phyloP scores from a whole-genome alignment of 2,113 vertebrate genomes.

The Petromus typicus region DNA sequence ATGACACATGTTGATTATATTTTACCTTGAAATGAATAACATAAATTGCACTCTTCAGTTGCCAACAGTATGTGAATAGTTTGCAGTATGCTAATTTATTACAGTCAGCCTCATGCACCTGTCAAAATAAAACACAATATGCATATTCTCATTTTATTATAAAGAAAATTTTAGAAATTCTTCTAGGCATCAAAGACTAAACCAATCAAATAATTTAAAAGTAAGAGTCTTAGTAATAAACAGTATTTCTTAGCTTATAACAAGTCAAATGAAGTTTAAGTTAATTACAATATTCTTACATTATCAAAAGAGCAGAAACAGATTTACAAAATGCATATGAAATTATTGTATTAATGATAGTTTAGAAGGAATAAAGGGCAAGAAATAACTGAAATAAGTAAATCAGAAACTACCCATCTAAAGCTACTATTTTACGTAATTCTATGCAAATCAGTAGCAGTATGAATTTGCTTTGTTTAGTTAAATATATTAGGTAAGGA shows the following conservation, averaged over 20 bases:
- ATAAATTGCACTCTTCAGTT: constrained; percentile 67
- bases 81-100: constrained; percentile 74
- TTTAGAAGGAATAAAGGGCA: neutral
- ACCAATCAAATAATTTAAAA: constrained; percentile 58
- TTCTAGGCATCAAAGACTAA: constrained; percentile 70
- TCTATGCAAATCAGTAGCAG: neutral
- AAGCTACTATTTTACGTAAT: neutral
- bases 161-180: constrained; percentile 68
- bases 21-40: constrained; percentile 79
- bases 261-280: neutral
- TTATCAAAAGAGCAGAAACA: neutral
- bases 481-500: neutral
- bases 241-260: constrained; percentile 21
- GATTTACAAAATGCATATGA: neutral
- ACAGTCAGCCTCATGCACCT: constrained; percentile 58
- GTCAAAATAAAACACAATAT: constrained; percentile 78
- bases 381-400: neutral
- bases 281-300: constrained; percentile 60
- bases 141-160: constrained; percentile 70
- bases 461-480: neutral
- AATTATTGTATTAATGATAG: neutral
- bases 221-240: constrained; percentile 34
- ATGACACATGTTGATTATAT: constrained; percentile 66
- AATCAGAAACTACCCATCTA: neutral
- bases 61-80: constrained; percentile 54